These are phyloP conservation scores for Setophaga kirtlandii DNA, from an alignment of 2,113 vertebrate genomes.

Conservation along the genomic window DNA sequence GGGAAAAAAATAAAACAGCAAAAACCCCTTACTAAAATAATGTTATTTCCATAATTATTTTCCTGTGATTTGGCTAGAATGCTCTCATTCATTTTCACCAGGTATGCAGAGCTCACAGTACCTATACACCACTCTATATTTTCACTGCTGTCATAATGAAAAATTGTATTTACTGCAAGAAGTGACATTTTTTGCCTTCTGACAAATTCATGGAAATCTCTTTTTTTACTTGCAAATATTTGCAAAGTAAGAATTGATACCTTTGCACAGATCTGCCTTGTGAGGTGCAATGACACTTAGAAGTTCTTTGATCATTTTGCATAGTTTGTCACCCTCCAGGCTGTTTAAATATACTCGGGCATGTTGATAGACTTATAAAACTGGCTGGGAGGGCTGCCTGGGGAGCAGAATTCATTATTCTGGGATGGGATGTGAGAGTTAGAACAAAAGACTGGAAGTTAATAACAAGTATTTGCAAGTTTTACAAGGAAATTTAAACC, in stretches of 20 bases:
- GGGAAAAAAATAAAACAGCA: neutral
- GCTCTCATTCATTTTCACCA: neutral
- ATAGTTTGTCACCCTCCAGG: constrained; percentile 51
- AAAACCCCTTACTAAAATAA: neutral
- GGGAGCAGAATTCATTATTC: constrained; percentile 8
- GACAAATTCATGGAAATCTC: constrained; percentile 61
- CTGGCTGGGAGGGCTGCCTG: constrained; percentile 34
- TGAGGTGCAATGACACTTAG: constrained; percentile 57
- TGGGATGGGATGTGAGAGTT: neutral
- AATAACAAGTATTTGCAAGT: constrained; percentile 5
- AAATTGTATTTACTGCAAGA: constrained; percentile 37
- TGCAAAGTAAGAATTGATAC: constrained; percentile 53
- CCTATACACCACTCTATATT: neutral
- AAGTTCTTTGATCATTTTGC: constrained; percentile 69
- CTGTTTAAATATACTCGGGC: constrained; percentile 20
- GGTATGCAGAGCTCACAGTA: neutral
- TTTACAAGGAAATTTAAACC: constrained; percentile 8
- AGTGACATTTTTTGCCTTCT: constrained; percentile 33
- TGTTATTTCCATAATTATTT: neutral
- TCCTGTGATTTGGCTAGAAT: neutral
- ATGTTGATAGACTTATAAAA: constrained; percentile 33
- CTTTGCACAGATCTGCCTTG: constrained; percentile 44
- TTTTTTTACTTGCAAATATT: constrained; percentile 67
- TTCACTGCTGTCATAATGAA: constrained; percentile 25
- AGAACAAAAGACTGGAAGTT: constrained; percentile 34